Evolutionary conservation across 2,888 invertebrate genomes (phyloP).

Genomic region (Altica lythri): DNA sequence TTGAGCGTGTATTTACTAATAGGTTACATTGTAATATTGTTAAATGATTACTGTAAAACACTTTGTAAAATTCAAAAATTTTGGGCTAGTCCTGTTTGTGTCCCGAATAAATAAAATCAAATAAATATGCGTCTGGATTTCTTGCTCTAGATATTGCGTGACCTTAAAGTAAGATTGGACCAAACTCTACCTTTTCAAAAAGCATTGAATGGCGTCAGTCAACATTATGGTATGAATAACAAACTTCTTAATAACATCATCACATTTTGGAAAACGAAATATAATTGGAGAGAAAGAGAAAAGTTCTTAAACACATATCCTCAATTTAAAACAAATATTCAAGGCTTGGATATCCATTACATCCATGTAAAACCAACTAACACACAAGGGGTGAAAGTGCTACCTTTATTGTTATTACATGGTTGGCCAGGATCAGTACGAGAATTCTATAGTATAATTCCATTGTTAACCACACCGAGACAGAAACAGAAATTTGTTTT

Average conservation of each 20-base stretch:
- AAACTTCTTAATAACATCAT: constrained; percentile 69
- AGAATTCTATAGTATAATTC: constrained; percentile 82
- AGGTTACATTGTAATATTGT: too few species aligned
- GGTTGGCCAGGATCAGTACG: constrained; percentile 90
- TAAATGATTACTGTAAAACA: too few species aligned
- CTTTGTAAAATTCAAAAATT: too few species aligned
- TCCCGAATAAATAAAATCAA: too few species aligned
- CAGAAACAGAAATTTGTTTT: constrained; percentile 63
- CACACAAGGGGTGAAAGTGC: constrained; percentile 54
- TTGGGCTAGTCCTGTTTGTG: too few species aligned
- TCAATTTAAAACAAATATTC: constrained; percentile 73
- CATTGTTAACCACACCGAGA: constrained; percentile 64
- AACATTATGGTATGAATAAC: constrained; percentile 82
- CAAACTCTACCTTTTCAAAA: constrained; percentile 52
- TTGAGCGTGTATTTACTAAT: too few species aligned
- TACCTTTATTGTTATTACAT: constrained; percentile 76
- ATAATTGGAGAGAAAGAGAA: constrained; percentile 73
- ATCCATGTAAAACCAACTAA: constrained; percentile 61
- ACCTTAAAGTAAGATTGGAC: constrained; percentile 62
- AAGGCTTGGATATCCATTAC: constrained; percentile 68
- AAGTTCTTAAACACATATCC: constrained; percentile 66
- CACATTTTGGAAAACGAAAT: constrained; percentile 76
- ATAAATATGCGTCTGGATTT: too few species aligned
- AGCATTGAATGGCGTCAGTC: constrained; percentile 70
- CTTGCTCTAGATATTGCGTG: constrained; percentile 67